Base-by-base conservation (phyloP, 35 echinoderm and acorn worm genomes). In the Strongylocentrotus purpuratus region DNA sequence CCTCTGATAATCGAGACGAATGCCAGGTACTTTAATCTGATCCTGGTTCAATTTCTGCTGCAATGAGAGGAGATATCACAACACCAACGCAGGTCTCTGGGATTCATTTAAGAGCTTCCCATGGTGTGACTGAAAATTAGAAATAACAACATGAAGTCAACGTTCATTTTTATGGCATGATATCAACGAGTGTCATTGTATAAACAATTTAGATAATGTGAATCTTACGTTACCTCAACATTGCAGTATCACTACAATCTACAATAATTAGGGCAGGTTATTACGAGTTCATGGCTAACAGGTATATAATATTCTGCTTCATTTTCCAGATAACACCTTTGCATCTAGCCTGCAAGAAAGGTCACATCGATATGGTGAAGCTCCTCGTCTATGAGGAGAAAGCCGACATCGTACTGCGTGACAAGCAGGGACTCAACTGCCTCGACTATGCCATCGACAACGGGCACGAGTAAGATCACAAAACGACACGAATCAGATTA, bases 331-430 rank as follows among this genome's bases (percentile, higher is more conserved):
- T 96, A 28, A 99, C 98, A n/a, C 98, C 98, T 2, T 96, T 99
- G 5, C 98, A 99, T 95, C 95, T 98, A 12, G 98, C 98, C 3
- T 98, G 93, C 46, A 99, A 94, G 93, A 98, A 99, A 48, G 98
- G 98, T 48, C 98, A 99, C 35, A 95, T 98, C 35, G 97, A 97
- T 3, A 96, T 99, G 97, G 98, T 99, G 25, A 95, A 99, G 92
- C 96, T 99, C 1, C 95, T 99, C 13, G 33, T 97, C 15, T 93
- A 93, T 11, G 71, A 96, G 31, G 94, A 94, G 58, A 78, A 96
- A 48, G 98, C 98, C 0, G 95, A 98, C 85, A 60, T 99, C 5
- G 95, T 95, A 31, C 96, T 96, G 15, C 96, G 95, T 28, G 98
- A 99, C 92, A 48, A 94, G 14, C 55, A 86, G 20, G 94, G 95